Evolutionary conservation across 2,113 vertebrate species (phyloP).

Genomic region (Rhizomys pruinosus): DNA sequence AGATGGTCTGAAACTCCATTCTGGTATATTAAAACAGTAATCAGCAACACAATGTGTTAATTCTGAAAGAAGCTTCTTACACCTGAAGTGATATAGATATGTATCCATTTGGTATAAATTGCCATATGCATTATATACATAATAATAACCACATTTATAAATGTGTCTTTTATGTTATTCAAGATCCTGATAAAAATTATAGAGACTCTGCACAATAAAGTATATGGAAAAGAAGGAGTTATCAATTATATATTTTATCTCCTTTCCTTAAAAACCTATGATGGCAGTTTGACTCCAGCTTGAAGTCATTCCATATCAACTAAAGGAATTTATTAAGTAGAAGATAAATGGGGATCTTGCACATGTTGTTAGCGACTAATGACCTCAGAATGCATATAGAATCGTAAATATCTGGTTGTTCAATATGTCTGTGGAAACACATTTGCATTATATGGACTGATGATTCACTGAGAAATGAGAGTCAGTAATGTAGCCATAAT

Average conservation of each 20-base stretch:
- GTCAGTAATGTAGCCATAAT: not conserved
- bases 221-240: not conserved
- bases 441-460: not conserved
- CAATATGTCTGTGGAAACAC: not conserved
- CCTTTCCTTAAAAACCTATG: slow-evolving; percentile 12
- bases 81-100: not conserved
- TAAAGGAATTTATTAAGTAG: not conserved
- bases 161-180: not conserved
- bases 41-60: slow-evolving; percentile 38
- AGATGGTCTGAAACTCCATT: not conserved
- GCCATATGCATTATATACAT: not conserved
- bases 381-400: not conserved
- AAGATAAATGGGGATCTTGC: not conserved
- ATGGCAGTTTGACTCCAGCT: not conserved
- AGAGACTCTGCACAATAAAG: not conserved
- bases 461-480: not conserved
- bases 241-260: not conserved
- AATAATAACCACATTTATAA: not conserved
- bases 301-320: not conserved
- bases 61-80: not conserved
- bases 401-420: not conserved
- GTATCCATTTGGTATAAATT: not conserved
- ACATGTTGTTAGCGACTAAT: not conserved
- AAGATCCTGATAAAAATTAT: not conserved
- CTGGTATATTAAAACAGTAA: slow-evolving; percentile 8